Evolutionary conservation across 1,140 invertebrate species (phyloP).

Genomic region (Globodera ellingtonae): DNA sequence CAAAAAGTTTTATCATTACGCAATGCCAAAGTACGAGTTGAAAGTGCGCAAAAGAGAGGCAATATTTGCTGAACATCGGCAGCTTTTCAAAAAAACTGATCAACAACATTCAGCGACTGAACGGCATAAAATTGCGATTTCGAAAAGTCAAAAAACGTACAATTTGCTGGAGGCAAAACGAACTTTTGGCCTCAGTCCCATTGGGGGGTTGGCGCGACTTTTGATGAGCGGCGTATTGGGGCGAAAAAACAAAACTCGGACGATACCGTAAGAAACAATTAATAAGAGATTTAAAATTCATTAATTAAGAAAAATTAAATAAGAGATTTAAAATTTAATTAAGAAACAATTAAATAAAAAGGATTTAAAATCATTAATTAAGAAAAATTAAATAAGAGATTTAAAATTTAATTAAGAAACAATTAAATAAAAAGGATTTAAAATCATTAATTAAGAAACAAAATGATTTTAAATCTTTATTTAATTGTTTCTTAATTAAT

Average conservation of each 20-base stretch:
- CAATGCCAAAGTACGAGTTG: not conserved
- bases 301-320: not conserved
- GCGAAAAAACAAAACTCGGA: constrained; percentile 23
- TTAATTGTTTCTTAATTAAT: no score
- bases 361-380: no score
- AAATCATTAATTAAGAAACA: no score
- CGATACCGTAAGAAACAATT: constrained; percentile 29
- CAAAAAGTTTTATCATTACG: not conserved
- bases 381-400: no score
- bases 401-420: no score
- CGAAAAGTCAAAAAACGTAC: constrained; percentile 7
- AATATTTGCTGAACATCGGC: not conserved
- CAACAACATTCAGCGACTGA: not conserved
- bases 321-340: not conserved
- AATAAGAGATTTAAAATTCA: not conserved
- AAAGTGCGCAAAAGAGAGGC: not conserved
- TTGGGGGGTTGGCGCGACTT: constrained; percentile 32
- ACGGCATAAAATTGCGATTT: constrained; percentile 6
- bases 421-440: no score
- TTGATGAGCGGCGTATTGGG: constrained; percentile 26
- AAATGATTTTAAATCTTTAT: no score
- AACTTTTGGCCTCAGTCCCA: constrained; percentile 25
- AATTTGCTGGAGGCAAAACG: constrained; percentile 22
- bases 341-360: no score
- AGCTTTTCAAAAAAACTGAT: not conserved